Conservation (phyloP, 2,797 vertebrate genomes). For the Danio choprae region DNA sequence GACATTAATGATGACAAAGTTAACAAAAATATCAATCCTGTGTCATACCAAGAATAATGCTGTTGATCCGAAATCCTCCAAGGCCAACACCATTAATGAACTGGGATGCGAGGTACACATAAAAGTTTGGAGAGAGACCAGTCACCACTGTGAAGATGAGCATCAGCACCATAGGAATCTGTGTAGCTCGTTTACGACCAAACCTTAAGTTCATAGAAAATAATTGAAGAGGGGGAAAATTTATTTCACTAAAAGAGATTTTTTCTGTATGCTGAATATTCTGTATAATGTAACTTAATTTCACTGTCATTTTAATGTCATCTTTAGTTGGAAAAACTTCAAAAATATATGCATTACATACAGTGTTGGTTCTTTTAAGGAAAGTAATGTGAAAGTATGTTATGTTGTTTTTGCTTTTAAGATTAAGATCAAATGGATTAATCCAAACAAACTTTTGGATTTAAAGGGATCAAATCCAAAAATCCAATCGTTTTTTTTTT, state of each 20-base stretch:
- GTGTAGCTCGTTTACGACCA: slow-evolving; percentile 76
- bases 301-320: neutral
- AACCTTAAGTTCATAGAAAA: slow-evolving; percentile 71
- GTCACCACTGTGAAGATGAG: slow-evolving; percentile 70
- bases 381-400: too few relatives aligned
- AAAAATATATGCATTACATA: neutral
- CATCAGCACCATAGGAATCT: slow-evolving; percentile 76
- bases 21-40: neutral
- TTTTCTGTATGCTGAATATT: neutral
- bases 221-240: too few relatives aligned
- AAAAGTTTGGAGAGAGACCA: slow-evolving; percentile 78
- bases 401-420: too few relatives aligned
- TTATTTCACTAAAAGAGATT: neutral
- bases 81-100: slow-evolving; percentile 74
- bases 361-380: too few relatives aligned
- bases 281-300: too few relatives aligned
- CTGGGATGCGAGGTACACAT: slow-evolving; percentile 76
- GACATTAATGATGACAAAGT: neutral
- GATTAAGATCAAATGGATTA: too few relatives aligned
- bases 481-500: too few relatives aligned
- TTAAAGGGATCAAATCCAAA: too few relatives aligned
- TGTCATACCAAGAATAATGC: slow-evolving; percentile 75
- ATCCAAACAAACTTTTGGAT: too few relatives aligned
- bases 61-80: slow-evolving; percentile 77
- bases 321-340: neutral